phyloP scores from a whole-genome alignment of 2,797 vertebrate genomes.

The Phoebastria nigripes region DNA sequence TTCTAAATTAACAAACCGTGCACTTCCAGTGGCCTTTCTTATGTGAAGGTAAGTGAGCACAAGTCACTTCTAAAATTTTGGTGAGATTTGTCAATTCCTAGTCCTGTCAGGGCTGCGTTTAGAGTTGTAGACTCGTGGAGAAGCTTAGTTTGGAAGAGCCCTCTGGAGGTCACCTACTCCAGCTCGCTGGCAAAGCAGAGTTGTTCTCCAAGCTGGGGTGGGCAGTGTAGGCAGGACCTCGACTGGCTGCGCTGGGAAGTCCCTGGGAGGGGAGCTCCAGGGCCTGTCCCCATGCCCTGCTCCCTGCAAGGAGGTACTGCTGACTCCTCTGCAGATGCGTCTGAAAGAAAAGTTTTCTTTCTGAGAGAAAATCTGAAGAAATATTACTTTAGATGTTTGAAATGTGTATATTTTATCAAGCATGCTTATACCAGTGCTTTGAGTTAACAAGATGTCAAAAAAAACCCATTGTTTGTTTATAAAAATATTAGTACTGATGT shows the following conservation, averaged over 20 bases:
- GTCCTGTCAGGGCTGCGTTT: background rate
- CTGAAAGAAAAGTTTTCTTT: background rate
- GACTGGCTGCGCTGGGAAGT: accelerated
- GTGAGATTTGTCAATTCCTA: background rate
- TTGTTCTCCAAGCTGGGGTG: background rate
- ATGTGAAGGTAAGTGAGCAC: background rate
- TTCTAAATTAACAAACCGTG: background rate
- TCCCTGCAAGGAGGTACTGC: accelerated
- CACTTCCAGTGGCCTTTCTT: background rate
- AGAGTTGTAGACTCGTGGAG: background rate
- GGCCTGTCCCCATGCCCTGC: background rate
- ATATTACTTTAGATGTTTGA: background rate
- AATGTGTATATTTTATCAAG: background rate
- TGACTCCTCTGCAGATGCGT: background rate
- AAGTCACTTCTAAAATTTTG: background rate
- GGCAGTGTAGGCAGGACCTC: accelerated
- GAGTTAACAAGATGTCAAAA: background rate
- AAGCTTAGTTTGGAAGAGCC: background rate
- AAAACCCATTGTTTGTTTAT: accelerated
- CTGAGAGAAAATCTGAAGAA: background rate
- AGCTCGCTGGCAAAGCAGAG: background rate
- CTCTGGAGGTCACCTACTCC: background rate
- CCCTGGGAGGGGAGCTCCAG: accelerated
- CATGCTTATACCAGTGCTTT: background rate
- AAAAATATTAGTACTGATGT: background rate